Evolutionary conservation across 2,797 vertebrate genomes (phyloP).

Genomic region (Acanthis flammea): DNA sequence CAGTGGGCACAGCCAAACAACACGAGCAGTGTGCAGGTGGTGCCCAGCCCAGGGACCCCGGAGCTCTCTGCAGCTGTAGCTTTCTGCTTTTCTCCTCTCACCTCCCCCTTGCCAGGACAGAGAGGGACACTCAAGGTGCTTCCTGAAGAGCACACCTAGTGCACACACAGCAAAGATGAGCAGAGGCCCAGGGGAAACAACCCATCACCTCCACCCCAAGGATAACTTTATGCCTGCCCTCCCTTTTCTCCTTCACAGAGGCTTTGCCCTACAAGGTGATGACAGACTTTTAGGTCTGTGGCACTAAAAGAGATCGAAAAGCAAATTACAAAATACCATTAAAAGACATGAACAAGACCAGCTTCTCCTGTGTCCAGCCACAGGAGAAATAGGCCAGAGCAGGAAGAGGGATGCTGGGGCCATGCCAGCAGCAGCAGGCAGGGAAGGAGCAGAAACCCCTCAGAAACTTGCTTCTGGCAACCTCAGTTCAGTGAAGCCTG

Average conservation of each 20-base stretch:
- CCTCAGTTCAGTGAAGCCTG: not conserved
- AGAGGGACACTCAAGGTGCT: not conserved
- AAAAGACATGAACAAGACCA: not conserved
- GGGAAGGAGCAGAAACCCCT: not conserved
- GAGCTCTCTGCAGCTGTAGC: not conserved
- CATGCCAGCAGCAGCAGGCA: not conserved
- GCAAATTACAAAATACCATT: not conserved
- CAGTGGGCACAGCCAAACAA: not conserved
- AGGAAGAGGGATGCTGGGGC: not conserved
- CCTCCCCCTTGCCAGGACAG: rapidly evolving
- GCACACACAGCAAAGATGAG: rapidly evolving
- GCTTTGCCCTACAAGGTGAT: not conserved
- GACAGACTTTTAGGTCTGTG: not conserved
- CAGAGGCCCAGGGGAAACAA: rapidly evolving
- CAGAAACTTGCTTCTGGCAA: not conserved
- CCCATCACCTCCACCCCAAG: not conserved
- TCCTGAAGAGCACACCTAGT: not conserved
- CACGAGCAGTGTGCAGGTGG: rapidly evolving
- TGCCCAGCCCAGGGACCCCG: not conserved
- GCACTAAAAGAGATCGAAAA: not conserved
- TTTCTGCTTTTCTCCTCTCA: not conserved
- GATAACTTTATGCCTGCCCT: no score
- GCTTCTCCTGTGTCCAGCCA: not conserved
- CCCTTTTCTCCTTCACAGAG: not conserved
- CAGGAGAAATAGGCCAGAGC: not conserved